Base-by-base conservation (phyloP, 2,888 invertebrate genomes). In the Drosophila histrio region DNA sequence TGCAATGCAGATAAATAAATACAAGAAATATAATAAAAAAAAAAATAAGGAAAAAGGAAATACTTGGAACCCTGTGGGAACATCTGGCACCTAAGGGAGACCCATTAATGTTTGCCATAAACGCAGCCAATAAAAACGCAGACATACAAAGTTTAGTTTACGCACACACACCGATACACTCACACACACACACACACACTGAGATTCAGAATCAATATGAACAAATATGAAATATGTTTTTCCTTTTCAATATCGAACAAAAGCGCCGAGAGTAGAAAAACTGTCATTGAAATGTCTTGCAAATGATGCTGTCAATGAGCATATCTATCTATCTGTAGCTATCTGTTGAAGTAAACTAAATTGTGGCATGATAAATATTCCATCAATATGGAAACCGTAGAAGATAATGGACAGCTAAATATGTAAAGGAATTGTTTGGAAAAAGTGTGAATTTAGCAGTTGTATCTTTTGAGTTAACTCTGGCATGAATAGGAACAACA, bases 171-270 rank as follows among this genome's bases (percentile, higher is more conserved):
- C 19, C 34, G 1, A 28, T 11, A 47, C 21, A 38, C 64, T 41
- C 43, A 49, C 54, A 41, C 22, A 17, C 61, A 30, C 32, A 30
- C 26, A 21, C 30, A 50, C 44, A 28, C 47, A 53, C 34, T 41
- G 21, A 49, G 19, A 43, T n/a, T n/a, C 38, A 15, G 41, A 67
- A 77, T 67, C 66, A 59, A 79, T 78, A 77, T 69, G 43, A 60
- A 49, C 36, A 57, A 57, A 54, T 26, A 4, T 17, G 24, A 36
- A 36, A 68, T 56, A 62, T 39, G 9, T 22, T 17, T 28, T 28
- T 39, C 39, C 22, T 43, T 39, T 60, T 46, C 44, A 49, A 57
- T 44, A 68, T 34, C 61, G n/a, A 57, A 57, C 30, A 58, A 62
- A 47, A 49, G 59, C 50, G 9, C 8, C 6, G 30, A 52, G 53